Percentiles rank a stretch among this genome's conserved stretches.
phyloP scores from a whole-genome alignment of 2,797 vertebrate species.

The Tokudaia tokunoshimensis region DNA sequence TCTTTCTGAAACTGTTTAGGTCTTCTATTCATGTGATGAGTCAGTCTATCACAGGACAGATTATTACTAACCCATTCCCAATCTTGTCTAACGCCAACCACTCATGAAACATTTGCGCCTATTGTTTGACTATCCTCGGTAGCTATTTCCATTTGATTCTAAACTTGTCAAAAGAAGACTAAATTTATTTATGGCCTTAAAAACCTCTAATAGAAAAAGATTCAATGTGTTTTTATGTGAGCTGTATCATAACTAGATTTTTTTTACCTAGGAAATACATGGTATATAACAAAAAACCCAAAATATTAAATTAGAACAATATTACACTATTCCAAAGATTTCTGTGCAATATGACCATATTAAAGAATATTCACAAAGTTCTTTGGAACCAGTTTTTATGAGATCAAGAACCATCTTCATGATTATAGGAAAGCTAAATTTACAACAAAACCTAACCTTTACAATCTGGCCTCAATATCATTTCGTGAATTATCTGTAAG shows the following conservation, averaged over 20 bases:
- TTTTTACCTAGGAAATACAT: constrained; percentile 16
- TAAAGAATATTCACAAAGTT: constrained; percentile 40
- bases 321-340: constrained; percentile 28
- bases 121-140: not conserved
- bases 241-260: not conserved
- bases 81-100: not conserved
- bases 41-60: not conserved
- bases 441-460: constrained; percentile 30
- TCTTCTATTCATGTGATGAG: not conserved
- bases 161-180: not conserved
- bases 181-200: not conserved
- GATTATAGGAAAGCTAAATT: constrained; percentile 9
- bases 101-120: not conserved
- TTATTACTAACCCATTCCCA: not conserved
- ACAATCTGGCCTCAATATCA: constrained; percentile 31
- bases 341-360: not conserved
- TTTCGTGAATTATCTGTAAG: not conserved
- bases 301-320: constrained; percentile 56
- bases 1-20: not conserved
- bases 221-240: not conserved
- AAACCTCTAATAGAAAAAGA: not conserved
- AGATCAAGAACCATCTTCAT: constrained; percentile 38
- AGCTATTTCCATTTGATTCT: not conserved
- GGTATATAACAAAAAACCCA: not conserved
- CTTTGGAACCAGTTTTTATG: constrained; percentile 54